These are phyloP conservation scores for Rissa tridactyla DNA, from an alignment of 2,113 vertebrate species.

Conservation along the genomic window DNA sequence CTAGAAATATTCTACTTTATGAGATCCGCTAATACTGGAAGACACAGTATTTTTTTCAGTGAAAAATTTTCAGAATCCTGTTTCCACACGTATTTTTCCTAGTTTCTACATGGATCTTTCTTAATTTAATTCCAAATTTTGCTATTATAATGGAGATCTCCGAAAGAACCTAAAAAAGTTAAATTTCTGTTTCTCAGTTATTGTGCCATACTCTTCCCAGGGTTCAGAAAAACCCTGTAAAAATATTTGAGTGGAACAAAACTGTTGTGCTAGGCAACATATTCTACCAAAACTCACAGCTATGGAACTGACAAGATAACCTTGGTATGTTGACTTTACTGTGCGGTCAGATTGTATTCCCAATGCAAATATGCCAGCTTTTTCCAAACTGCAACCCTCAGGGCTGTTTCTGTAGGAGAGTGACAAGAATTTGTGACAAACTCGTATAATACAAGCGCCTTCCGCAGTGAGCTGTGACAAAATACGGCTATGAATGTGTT, in stretches of 20 bases:
- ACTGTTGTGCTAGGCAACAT: neutral
- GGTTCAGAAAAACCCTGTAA: neutral
- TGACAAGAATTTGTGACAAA: neutral
- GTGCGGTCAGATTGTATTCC: neutral
- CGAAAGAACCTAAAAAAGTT: neutral
- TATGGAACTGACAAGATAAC: neutral
- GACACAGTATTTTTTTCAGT: neutral
- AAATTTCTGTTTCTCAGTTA: neutral
- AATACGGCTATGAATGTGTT: neutral
- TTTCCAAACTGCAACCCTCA: neutral
- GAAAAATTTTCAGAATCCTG: neutral
- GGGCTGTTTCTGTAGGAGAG: neutral
- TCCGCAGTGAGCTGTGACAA: neutral
- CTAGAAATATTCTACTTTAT: neutral
- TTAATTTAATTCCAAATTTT: neutral
- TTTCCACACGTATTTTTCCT: neutral
- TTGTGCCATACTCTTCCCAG: neutral
- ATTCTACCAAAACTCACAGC: neutral
- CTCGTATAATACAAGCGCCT: fast-evolving
- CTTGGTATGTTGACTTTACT: neutral
- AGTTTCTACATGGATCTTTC: neutral
- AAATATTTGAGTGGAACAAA: neutral
- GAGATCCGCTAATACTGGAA: neutral
- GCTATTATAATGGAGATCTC: neutral
- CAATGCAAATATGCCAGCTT: neutral